Base-by-base conservation (phyloP, 2,888 invertebrate species). In the Cerceris rybyensis region DNA sequence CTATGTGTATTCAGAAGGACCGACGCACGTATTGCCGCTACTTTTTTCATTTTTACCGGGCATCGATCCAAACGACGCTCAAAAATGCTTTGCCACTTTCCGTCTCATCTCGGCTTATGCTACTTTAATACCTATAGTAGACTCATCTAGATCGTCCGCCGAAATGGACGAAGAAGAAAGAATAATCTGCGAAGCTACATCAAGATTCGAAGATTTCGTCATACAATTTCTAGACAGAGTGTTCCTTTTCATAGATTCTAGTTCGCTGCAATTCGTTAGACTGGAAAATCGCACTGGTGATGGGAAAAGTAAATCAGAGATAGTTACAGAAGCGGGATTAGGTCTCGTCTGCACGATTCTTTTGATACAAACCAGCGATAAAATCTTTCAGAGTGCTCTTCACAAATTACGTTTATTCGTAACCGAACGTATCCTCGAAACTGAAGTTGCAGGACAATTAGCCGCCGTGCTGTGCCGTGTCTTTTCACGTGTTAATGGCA, bases 161-260 rank as follows among this genome's bases (percentile, higher is more conserved):
- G 95, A 96, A 89, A 93, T 98, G 77, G 96, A 96, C 0, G 97
- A 97, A 88, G 95, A 96, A 75, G 98, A 98, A 88, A 93, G 94
- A 17, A 90, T 94, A 28, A 94, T 95, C 4, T 98, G 98, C 91
- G 96, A 96, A 82, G 96, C 96, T 0, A 97, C 98, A 0, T 97
- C 97, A 0, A 96, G 96, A 84, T 96, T 98, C 86, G 98, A 98
- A 93, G 97, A 98, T 90, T 98, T 98, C 89, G 95, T 98, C 1
- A 92, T 97, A 2, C 96, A 97, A 88, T 96, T 97, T 88, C 93
- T 98, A 84, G 98, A 98, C 88, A 95, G 96, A 88, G 93, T 96
- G 76, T 96, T 96, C 88, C 91, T 93, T 0, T 94, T 96, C 78
- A 95, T 96, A 52, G 96, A 96, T 84, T 96, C 95, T 1, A 95